phyloP scores from a whole-genome alignment of 2,113 vertebrate genomes.

The Chelonoidis abingdonii region DNA sequence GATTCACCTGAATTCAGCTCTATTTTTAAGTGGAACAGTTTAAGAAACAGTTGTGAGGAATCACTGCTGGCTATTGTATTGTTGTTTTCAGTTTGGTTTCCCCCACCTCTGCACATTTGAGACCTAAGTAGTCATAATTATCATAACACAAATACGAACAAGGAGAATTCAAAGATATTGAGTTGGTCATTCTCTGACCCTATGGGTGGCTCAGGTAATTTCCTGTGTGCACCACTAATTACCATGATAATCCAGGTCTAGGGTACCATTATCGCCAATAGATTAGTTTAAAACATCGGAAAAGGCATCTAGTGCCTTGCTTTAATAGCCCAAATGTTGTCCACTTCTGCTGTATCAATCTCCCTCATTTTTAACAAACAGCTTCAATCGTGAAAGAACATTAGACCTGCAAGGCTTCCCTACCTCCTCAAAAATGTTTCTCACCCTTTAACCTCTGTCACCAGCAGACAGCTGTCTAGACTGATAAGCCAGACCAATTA shows the following conservation, averaged over 20 bases:
- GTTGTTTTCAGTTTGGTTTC: slow-evolving; percentile 47
- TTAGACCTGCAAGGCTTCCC: not conserved
- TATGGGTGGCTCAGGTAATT: not conserved
- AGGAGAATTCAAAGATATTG: slow-evolving; percentile 4
- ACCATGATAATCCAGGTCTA: slow-evolving; percentile 7
- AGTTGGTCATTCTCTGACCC: slow-evolving; percentile 26
- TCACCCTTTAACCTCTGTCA: not conserved
- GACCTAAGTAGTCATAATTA: slow-evolving; percentile 33
- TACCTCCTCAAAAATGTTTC: not conserved
- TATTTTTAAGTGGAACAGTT: slow-evolving; percentile 73
- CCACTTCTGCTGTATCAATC: not conserved
- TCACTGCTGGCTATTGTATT: slow-evolving; percentile 38
- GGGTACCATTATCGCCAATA: not conserved
- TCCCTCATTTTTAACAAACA: slow-evolving; percentile 22
- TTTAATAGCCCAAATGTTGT: not conserved
- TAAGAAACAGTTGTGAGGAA: slow-evolving; percentile 51
- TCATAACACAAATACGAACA: not conserved
- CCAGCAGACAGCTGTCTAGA: not conserved
- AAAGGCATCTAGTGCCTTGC: not conserved
- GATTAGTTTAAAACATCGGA: not conserved
- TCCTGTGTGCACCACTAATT: slow-evolving; percentile 27
- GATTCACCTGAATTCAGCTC: slow-evolving; percentile 73
- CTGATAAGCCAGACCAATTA: not conserved
- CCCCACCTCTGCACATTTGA: slow-evolving; percentile 44
- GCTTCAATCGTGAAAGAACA: slow-evolving; percentile 11